Percentiles rank a stretch among this genome's conserved stretches.
Conservation (phyloP, 2,113 vertebrate genomes). For the Nerophis ophidion region DNA sequence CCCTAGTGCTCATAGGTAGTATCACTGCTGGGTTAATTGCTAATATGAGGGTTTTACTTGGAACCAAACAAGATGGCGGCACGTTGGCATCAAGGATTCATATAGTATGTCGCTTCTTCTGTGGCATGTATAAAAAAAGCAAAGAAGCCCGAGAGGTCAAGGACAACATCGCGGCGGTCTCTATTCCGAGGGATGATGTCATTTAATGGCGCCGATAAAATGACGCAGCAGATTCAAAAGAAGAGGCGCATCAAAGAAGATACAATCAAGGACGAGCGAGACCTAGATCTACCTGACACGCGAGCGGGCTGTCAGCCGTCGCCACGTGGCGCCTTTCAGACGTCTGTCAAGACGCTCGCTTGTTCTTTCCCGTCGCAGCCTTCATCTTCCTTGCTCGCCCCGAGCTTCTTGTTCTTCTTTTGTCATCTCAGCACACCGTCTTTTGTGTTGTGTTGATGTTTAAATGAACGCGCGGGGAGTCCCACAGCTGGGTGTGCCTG, state of each 20-base stretch:
- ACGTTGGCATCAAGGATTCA: slow-evolving; percentile 10
- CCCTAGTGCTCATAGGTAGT: too few relatives aligned
- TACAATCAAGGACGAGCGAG: slow-evolving; percentile 1
- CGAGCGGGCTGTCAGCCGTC: neutral
- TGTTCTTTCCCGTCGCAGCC: slow-evolving; percentile 22
- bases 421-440: neutral
- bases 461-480: too few relatives aligned
- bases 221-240: slow-evolving; percentile 20
- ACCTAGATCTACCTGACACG: neutral
- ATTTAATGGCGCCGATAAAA: slow-evolving; percentile 16
- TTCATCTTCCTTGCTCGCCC: slow-evolving; percentile 25
- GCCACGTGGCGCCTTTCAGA: slow-evolving; percentile 25
- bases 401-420: neutral
- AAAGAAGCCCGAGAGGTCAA: slow-evolving; percentile 24
- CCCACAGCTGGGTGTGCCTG: too few relatives aligned
- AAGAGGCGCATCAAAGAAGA: slow-evolving; percentile 1
- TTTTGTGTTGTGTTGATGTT: too few relatives aligned
- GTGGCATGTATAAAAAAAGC: slow-evolving; percentile 9
- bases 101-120: slow-evolving; percentile 15
- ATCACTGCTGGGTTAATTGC: too few relatives aligned
- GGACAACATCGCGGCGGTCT: slow-evolving; percentile 4
- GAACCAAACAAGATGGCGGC: slow-evolving; percentile 5
- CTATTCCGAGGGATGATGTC: slow-evolving; percentile 4
- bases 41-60: neutral
- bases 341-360: slow-evolving; percentile 6